Base-by-base conservation (phyloP, 2,888 invertebrate genomes). In the Cabera pusaria region DNA sequence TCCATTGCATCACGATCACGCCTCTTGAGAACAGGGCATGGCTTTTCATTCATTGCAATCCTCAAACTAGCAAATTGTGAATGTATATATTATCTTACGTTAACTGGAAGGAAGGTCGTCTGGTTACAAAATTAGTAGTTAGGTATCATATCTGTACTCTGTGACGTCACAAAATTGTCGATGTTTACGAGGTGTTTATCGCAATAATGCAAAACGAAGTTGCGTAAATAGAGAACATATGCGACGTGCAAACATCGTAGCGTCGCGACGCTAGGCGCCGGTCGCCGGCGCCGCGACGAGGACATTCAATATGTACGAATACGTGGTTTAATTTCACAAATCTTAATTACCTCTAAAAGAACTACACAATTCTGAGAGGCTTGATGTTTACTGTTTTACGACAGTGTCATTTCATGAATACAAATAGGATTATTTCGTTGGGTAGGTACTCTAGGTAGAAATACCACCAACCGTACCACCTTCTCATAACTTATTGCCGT, bases 191-290 rank as follows among this genome's bases (percentile, higher is more conserved):
- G 56, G 56, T 74, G 69, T 72, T 76, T 76, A 70, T 70, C 66
- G 66, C 65, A 73, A 76, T 74, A 74, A 72, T 72, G 65, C 56
- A 75, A 75, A 73, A 73, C 62, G 70, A 72, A 70, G 67, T 73
- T 75, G 72, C 72, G 81, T 79, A 84, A 82, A 83, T 79, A 81
- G 79, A 69, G 78, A 75, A 76, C 72, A 75, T 72, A 73, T 68
- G 74, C 68, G 74, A 66, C 66, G 73, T 68, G 72, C 78, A 80
- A 84, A 83, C 80, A 82, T 65, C 56, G 56, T 59, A 62, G 58
- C 75, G 80, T 67, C 81, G 77, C 75, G 80, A 60, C 82, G 82
- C 48, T 52, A 56, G 56, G 64, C 62, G 12, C 58, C 64, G 60
- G 49, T 62, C 58, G 52, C 51, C 49, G 58, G 49, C 60, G 61